Percentiles rank a stretch among this genome's conserved stretches.
phyloP scores from a whole-genome alignment of 1,140 invertebrate species.

The Drosophila pachea region DNA sequence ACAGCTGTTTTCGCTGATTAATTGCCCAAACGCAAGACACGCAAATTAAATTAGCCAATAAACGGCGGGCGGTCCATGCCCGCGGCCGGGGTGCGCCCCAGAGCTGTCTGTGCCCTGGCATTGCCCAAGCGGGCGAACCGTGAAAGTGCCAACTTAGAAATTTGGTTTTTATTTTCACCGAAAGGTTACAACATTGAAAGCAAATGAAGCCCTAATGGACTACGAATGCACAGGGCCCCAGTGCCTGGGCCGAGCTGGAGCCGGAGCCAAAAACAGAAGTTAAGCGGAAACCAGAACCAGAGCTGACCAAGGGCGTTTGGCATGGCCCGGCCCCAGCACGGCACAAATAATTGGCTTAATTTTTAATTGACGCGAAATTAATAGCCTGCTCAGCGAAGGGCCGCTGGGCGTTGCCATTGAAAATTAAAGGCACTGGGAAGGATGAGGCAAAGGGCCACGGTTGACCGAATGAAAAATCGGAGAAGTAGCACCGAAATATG shows the following conservation, averaged over 20 bases:
- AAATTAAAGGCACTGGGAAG: constrained; percentile 45
- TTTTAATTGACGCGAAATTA: constrained; percentile 77
- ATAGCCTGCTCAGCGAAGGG: constrained; percentile 56
- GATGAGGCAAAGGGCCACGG: constrained; percentile 5
- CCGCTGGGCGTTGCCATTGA: constrained; percentile 34
- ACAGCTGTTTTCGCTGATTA: constrained; percentile 75
- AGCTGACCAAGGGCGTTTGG: constrained; percentile 48
- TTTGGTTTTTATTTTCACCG: constrained; percentile 55
- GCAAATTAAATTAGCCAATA: constrained; percentile 77
- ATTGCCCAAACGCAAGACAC: constrained; percentile 76
- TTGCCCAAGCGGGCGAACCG: constrained; percentile 37
- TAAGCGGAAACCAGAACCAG: constrained; percentile 1
- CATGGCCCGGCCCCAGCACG: constrained; percentile 23
- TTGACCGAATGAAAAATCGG: constrained; percentile 35
- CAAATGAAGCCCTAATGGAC: constrained; percentile 76
- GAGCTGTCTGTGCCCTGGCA: background rate
- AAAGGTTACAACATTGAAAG: constrained; percentile 76
- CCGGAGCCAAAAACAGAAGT: too few species aligned
- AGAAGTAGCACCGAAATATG: constrained; percentile 17
- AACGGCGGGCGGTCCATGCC: constrained; percentile 58
- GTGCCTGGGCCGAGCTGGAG: background rate
- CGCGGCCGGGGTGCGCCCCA: constrained; percentile 2
- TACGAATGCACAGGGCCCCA: constrained; percentile 51
- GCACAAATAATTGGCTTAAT: constrained; percentile 77
- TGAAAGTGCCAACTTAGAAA: constrained; percentile 74